These are phyloP conservation scores for Samia ricini DNA, from an alignment of 1,140 invertebrate genomes.

Conservation along the genomic window DNA sequence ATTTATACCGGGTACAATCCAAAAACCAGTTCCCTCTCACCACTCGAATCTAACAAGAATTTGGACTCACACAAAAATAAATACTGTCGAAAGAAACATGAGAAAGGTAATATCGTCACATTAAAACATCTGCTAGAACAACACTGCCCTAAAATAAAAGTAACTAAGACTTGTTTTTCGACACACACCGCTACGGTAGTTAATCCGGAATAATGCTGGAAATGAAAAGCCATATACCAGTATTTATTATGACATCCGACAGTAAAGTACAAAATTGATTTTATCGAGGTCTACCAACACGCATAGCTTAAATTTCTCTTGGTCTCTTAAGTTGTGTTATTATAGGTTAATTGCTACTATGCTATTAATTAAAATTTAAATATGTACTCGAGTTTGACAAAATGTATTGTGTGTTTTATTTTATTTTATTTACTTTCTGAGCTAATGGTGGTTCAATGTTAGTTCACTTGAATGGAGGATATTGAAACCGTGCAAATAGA, in stretches of 20 bases:
- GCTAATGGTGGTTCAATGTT: background rate
- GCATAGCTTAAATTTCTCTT: constrained; percentile 53
- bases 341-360: constrained; percentile 37
- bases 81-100: constrained; percentile 72
- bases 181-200: constrained; percentile 35
- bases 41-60: constrained; percentile 72
- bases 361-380: constrained; percentile 39
- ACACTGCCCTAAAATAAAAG: constrained; percentile 45
- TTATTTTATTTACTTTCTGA: background rate
- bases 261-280: constrained; percentile 74
- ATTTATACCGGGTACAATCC: constrained; percentile 67
- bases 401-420: background rate
- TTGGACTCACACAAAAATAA: constrained; percentile 73
- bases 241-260: constrained; percentile 73
- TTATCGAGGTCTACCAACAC: constrained; percentile 54
- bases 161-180: constrained; percentile 55
- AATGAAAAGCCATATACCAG: constrained; percentile 62
- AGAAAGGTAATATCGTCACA: constrained; percentile 60
- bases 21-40: constrained; percentile 62
- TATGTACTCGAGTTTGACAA: background rate
- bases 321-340: constrained; percentile 26
- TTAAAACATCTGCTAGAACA: constrained; percentile 39
- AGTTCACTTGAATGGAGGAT: too few relatives aligned
- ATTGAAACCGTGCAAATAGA: too few relatives aligned
- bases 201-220: constrained; percentile 45